A percentile compares a stretch with the other conserved stretches of the same genome.
These are phyloP conservation scores for Coelinius sp. DNA, from an alignment of 2,888 invertebrate genomes.

Conservation along the genomic window DNA sequence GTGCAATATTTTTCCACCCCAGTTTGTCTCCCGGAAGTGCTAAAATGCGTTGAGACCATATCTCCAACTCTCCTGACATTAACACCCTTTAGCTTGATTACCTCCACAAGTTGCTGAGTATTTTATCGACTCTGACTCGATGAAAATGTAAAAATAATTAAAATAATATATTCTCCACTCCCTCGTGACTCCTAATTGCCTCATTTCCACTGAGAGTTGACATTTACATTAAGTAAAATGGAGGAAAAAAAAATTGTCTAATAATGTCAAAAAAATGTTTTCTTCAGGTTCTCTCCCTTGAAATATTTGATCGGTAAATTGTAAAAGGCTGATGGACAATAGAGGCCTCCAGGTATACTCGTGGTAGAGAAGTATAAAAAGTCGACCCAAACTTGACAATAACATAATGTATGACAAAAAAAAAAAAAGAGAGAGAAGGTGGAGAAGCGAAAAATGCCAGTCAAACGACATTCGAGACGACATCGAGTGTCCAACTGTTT, in stretches of 20 bases:
- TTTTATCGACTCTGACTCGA: constrained; percentile 1
- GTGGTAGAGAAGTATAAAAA: background rate
- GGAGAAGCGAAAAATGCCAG: constrained; percentile 45
- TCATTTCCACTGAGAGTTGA: background rate
- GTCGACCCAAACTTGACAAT: background rate
- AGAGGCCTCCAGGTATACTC: background rate
- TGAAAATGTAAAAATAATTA: background rate
- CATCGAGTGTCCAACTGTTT: constrained; percentile 63
- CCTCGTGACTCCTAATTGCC: background rate
- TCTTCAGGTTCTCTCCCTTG: background rate
- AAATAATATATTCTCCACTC: background rate
- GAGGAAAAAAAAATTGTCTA: background rate
- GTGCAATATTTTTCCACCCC: background rate
- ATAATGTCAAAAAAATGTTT: background rate
- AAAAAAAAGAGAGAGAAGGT: constrained; percentile 3
- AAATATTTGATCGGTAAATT: background rate
- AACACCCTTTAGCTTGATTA: constrained; percentile 24
- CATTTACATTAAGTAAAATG: background rate
- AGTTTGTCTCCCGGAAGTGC: background rate
- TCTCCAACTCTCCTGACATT: background rate
- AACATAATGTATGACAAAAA: background rate
- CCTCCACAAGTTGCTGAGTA: background rate
- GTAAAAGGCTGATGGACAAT: background rate
- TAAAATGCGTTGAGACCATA: background rate
- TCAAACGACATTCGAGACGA: constrained; percentile 61